A percentile compares a stretch with the other conserved stretches of the same genome.
These are phyloP conservation scores for Bovichtus variegatus DNA, from an alignment of 2,797 vertebrate species.

Conservation along the genomic window DNA sequence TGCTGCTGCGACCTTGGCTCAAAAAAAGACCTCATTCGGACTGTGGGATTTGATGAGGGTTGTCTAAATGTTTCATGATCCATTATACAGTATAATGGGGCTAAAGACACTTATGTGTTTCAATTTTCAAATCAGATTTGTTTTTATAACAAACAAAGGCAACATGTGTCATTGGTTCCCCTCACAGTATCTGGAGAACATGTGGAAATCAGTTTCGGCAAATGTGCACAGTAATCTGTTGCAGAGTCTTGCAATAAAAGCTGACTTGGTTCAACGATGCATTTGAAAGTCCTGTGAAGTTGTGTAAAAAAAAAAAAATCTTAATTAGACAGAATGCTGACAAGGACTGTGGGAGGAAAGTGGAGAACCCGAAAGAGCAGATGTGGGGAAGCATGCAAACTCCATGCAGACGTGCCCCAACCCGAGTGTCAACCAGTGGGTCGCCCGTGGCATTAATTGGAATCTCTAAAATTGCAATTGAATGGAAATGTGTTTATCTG, in stretches of 20 bases:
- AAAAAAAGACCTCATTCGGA: slow-evolving; percentile 10
- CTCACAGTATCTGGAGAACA: slow-evolving; percentile 13
- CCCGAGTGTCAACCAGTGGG: neutral
- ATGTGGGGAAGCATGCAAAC: neutral
- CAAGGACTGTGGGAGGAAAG: slow-evolving; percentile 6
- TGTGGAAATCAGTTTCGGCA: slow-evolving; percentile 20
- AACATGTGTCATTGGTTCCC: slow-evolving; percentile 27
- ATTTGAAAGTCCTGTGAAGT: slow-evolving; percentile 29
- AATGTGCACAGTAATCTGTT: slow-evolving; percentile 32
- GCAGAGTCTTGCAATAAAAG: slow-evolving; percentile 16
- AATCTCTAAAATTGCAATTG: neutral
- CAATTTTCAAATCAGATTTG: neutral
- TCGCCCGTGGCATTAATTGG: neutral
- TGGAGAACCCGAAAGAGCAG: neutral
- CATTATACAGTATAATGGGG: neutral
- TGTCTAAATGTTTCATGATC: slow-evolving; percentile 10
- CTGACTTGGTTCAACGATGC: slow-evolving; percentile 6
- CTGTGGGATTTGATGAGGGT: slow-evolving; percentile 16
- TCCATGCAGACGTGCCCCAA: neutral
- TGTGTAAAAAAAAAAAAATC: slow-evolving; percentile 10
- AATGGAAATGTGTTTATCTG: neutral
- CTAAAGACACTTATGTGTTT: neutral
- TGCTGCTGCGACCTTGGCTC: slow-evolving; percentile 13
- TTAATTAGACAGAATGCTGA: slow-evolving; percentile 22
- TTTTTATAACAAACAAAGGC: slow-evolving; percentile 16